Conservation (phyloP, 2,113 vertebrate species). For the Pelodiscus sinensis region DNA sequence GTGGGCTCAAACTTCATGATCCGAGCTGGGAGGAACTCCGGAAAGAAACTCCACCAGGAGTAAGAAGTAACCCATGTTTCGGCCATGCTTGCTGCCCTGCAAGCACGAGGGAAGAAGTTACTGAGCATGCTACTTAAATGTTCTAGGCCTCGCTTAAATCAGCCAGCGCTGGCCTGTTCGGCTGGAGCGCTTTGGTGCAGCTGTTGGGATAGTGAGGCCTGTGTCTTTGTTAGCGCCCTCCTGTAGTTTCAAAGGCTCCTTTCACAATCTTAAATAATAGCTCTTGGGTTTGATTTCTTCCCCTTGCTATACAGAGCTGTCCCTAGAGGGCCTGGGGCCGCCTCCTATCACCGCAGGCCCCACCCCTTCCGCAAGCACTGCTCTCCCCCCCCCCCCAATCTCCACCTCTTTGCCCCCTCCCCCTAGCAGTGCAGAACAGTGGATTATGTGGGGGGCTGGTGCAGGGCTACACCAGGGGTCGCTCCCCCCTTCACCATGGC, state of each 20-base stretch:
- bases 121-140: not conserved
- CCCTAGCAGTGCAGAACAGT: too few relatives aligned
- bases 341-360: too few relatives aligned
- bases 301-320: not conserved
- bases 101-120: not conserved
- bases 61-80: not conserved
- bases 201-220: too few relatives aligned
- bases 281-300: not conserved
- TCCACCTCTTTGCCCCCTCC: too few relatives aligned
- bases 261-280: not conserved
- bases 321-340: too few relatives aligned
- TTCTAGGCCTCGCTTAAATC: not conserved
- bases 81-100: not conserved
- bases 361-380: too few relatives aligned
- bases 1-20: not conserved
- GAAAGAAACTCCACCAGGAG: not conserved
- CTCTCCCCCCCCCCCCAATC: too few relatives aligned
- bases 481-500: too few relatives aligned
- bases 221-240: not conserved
- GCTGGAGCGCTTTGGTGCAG: too few relatives aligned
- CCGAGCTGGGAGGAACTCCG: not conserved
- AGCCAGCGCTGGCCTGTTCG: not conserved
- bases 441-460: too few relatives aligned
- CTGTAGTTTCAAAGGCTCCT: not conserved
- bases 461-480: too few relatives aligned